phyloP scores from a whole-genome alignment of 2,113 vertebrate genomes.

The Tachuris rubrigastra region DNA sequence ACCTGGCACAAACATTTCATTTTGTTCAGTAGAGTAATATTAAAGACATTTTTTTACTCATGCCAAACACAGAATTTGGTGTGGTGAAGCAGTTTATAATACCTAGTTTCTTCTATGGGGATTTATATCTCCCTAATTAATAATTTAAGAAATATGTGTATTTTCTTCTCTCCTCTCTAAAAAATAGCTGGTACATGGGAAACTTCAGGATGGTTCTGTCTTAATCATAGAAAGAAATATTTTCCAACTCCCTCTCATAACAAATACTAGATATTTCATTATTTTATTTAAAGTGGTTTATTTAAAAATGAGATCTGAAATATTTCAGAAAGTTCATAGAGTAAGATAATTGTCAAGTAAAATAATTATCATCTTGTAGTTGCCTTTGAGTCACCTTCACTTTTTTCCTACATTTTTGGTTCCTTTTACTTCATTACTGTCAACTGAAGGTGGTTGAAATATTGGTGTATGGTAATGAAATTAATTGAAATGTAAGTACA shows the following conservation, averaged over 20 bases:
- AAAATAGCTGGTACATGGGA: not conserved
- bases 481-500: not conserved
- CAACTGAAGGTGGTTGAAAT: not conserved
- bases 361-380: not conserved
- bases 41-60: slow-evolving; percentile 52
- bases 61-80: slow-evolving; percentile 59
- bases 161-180: not conserved
- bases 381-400: not conserved
- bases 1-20: slow-evolving; percentile 72
- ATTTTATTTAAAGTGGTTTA: not conserved
- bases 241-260: not conserved
- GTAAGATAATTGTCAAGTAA: not conserved
- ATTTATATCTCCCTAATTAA: not conserved
- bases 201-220: not conserved
- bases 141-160: not conserved
- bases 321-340: not conserved
- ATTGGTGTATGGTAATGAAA: not conserved
- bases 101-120: not conserved
- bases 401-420: not conserved
- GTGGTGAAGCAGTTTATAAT: slow-evolving; percentile 48
- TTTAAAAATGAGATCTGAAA: not conserved
- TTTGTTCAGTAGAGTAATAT: slow-evolving; percentile 70
- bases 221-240: not conserved
- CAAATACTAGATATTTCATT: not conserved
- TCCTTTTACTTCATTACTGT: not conserved